phyloP scores from a whole-genome alignment of 2,888 invertebrate species.

The Danaus chrysippus region DNA sequence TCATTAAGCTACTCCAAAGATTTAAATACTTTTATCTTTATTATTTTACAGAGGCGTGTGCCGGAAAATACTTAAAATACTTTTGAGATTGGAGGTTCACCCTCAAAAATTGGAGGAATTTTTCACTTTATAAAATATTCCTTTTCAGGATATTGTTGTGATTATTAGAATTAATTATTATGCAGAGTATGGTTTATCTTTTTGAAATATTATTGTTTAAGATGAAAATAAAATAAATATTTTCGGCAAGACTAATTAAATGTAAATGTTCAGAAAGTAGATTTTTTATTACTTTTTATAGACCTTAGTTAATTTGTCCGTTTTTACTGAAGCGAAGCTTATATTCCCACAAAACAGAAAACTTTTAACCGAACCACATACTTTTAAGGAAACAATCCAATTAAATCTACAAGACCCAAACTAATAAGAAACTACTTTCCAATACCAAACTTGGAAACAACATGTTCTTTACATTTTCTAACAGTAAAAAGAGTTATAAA shows the following conservation, averaged over 20 bases:
- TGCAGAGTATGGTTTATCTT: too few species aligned
- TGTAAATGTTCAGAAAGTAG: too few species aligned
- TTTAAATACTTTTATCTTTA: slow-evolving; percentile 8
- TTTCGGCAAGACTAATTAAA: too few species aligned
- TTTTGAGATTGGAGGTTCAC: slow-evolving; percentile 1
- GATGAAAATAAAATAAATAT: too few species aligned
- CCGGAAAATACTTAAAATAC: slow-evolving; percentile 6
- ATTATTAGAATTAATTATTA: background rate
- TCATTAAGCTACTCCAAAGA: slow-evolving; percentile 10
- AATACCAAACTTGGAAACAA: slow-evolving; percentile 12
- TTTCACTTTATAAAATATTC: slow-evolving; percentile 3
- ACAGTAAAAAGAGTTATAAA: slow-evolving; percentile 14
- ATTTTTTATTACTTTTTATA: too few species aligned
- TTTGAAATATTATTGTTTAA: too few species aligned
- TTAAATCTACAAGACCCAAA: slow-evolving; percentile 12
- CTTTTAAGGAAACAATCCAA: slow-evolving; percentile 6
- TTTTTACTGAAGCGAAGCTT: background rate
- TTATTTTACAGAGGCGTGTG: slow-evolving; percentile 5
- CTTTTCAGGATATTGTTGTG: background rate
- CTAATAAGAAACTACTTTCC: slow-evolving; percentile 13
- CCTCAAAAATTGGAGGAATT: slow-evolving; percentile 5
- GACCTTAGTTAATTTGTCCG: too few species aligned
- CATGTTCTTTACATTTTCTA: slow-evolving; percentile 7
- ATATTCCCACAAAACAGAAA: background rate
- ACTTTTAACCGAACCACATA: background rate